Base-by-base conservation (phyloP, 2,888 invertebrate genomes). In the Chorisops tibialis region DNA sequence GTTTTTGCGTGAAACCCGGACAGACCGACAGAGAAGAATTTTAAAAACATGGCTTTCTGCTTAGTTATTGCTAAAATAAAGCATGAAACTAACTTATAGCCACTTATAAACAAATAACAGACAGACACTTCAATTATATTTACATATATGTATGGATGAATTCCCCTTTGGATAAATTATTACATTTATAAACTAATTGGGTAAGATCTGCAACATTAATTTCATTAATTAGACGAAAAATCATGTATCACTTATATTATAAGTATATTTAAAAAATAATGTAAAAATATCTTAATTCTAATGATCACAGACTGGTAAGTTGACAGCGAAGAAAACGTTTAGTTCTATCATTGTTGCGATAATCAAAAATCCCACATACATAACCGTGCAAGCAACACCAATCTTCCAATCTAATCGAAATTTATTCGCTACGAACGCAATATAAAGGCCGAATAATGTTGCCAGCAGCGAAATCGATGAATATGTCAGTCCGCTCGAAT, bases 401-500 rank as follows among this genome's bases (percentile, higher is more conserved):
- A 91, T 82, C 70, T 82, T 83, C 80, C 86, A 86, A 74, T 87
- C 87, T 69, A 92, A 79, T 64, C 81, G 82, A 74, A 88, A 90
- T 70, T 85, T 83, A 72, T 88, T 90, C 41, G 84, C 67, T 1
- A 83, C 78, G 59, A 93, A 81, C 24, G 85, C 82, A 0, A 81
- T 73, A 72, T 91, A 87, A 19, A 93, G 80, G 5, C 88, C 80
- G 45, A 88, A 76, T 2, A 92, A 79, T 0, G 91, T 89, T 0
- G 87, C 84, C 54, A 93, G 79, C 12, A 93, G 79, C 0, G 87
- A 87, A 61, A 89, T 82, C 0, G 89, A 85, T 66, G 88, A 89
- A 78, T 90, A 92, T 0, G 85, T 83, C 38, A 93, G 74, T 0
- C 91, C 91, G 21, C 84, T 83, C 0, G 91, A 91, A 76, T 89